A percentile compares a stretch with the other conserved stretches of the same genome.
Evolutionary conservation across 2,888 invertebrate genomes (phyloP).

Genomic region (Linyphia triangularis): DNA sequence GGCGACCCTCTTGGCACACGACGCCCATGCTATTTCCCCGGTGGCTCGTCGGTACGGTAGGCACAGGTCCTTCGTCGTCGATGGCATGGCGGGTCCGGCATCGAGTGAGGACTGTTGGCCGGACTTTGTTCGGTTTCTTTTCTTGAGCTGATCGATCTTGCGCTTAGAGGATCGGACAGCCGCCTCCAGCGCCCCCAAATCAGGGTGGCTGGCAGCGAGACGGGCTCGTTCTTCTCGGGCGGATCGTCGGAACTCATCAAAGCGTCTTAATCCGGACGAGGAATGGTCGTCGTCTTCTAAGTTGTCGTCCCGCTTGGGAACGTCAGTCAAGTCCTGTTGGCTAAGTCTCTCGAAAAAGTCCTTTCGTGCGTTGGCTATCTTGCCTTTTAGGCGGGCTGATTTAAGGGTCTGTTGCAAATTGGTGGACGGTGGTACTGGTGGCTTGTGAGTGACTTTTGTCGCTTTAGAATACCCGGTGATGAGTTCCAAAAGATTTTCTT

Average conservation of each 20-base stretch:
- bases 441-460: conserved; percentile 61
- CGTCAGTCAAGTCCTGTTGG: conserved; percentile 17
- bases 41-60: conserved; percentile 72
- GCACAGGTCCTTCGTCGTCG: conserved; percentile 22
- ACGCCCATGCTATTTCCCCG: conserved; percentile 74
- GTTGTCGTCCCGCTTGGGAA: not conserved
- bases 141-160: conserved; percentile 71
- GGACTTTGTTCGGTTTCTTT: conserved; percentile 34
- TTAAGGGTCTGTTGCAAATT: conserved; percentile 9
- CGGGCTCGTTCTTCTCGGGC: conserved; percentile 73
- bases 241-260: conserved; percentile 68
- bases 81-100: conserved; percentile 15
- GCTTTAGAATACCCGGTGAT: conserved; percentile 71
- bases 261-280: conserved; percentile 24
- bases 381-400: conserved; percentile 37
- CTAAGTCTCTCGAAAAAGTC: conserved; percentile 69
- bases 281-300: not conserved
- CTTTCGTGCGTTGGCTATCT: conserved; percentile 64
- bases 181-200: conserved; percentile 75
- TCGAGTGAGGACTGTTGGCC: not conserved
- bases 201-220: conserved; percentile 75
- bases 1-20: conserved; percentile 59
- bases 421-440: conserved; percentile 43
- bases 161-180: conserved; percentile 72
- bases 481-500: conserved; percentile 59